phyloP scores from a whole-genome alignment of 1,140 invertebrate species.

The Carposina sasakii region DNA sequence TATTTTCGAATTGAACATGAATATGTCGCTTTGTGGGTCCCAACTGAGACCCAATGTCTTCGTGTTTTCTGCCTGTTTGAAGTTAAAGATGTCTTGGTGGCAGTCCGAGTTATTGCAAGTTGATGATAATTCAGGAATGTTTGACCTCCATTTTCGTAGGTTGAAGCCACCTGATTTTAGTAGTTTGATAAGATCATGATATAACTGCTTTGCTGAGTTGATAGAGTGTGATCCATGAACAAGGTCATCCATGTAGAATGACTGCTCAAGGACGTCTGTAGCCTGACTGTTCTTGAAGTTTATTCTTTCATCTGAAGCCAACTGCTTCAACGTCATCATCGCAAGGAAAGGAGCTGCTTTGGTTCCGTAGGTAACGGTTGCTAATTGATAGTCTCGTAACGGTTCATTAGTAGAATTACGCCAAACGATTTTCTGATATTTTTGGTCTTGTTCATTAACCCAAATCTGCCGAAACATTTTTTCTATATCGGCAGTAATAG shows the following conservation, averaged over 20 bases:
- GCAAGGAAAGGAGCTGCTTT: constrained; percentile 38
- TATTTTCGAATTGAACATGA: too few species aligned
- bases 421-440: constrained; percentile 48
- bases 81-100: constrained; percentile 10
- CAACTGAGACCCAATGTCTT: constrained; percentile 21
- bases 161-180: constrained; percentile 21
- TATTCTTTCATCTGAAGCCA: constrained; percentile 36
- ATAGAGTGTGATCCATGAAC: constrained; percentile 9
- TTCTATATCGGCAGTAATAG: constrained; percentile 36
- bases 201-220: constrained; percentile 18
- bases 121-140: constrained; percentile 3
- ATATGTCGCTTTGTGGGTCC: constrained; percentile 16
- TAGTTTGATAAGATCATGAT: constrained; percentile 27
- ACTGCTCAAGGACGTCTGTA: neutral
- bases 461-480: constrained; percentile 45
- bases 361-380: constrained; percentile 42
- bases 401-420: constrained; percentile 16
- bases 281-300: constrained; percentile 14
- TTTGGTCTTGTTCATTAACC: constrained; percentile 32
- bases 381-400: constrained; percentile 35
- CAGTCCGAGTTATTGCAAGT: too few species aligned
- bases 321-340: constrained; percentile 35
- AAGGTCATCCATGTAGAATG: constrained; percentile 22
- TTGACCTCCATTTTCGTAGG: constrained; percentile 31
- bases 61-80: constrained; percentile 8